These are phyloP conservation scores for Linnaemya vulpina DNA, from an alignment of 2,888 invertebrate genomes.

Conservation along the genomic window DNA sequence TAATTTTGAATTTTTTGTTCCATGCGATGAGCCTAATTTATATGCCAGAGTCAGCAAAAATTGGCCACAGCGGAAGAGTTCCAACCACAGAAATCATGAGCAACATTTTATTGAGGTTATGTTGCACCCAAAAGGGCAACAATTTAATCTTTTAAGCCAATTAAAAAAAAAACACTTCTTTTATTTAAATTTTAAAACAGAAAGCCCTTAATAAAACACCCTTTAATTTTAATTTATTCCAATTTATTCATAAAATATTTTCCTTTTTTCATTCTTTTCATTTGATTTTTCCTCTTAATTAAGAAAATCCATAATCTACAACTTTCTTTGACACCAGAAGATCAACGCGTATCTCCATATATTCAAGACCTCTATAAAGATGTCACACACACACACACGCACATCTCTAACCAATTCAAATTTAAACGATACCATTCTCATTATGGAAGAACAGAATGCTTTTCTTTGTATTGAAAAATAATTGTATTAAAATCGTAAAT, in stretches of 20 bases:
- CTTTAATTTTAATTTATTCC: background rate
- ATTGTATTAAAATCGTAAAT: conserved; percentile 50
- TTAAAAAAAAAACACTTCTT: too few species aligned
- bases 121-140: too few species aligned
- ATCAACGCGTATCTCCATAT: background rate
- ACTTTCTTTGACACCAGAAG: background rate
- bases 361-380: background rate
- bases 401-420: conserved; percentile 17
- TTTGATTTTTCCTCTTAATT: background rate
- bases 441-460: conserved; percentile 32
- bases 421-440: conserved; percentile 14
- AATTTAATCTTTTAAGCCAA: too few species aligned
- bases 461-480: conserved; percentile 25
- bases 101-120: too few species aligned
- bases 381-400: background rate
- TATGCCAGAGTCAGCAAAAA: too few species aligned
- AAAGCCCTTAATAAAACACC: too few species aligned
- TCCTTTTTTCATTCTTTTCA: background rate
- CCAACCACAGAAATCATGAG: too few species aligned
- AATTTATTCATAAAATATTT: background rate
- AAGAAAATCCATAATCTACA: background rate
- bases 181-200: too few species aligned
- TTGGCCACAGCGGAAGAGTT: too few species aligned
- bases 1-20: too few species aligned
- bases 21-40: too few species aligned